phyloP scores from a whole-genome alignment of 2,797 vertebrate genomes.

The Cyprinella venusta region DNA sequence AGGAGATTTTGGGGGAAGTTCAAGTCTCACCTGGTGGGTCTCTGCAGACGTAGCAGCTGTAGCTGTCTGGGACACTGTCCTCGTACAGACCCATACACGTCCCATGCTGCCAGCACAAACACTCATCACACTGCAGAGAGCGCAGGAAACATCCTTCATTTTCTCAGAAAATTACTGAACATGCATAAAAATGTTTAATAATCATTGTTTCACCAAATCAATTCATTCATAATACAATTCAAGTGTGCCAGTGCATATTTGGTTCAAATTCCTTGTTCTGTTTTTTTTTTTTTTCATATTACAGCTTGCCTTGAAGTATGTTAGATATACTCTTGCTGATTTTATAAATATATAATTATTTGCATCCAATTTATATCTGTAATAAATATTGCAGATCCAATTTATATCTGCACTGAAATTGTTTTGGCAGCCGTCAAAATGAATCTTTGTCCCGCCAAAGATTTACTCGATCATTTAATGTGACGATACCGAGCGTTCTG shows the following conservation, averaged over 20 bases:
- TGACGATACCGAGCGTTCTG: too few species aligned
- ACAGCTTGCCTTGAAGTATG: too few species aligned
- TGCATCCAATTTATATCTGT: too few species aligned
- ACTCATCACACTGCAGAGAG: constrained; percentile 88
- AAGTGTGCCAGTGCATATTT: background rate
- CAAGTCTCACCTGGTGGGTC: constrained; percentile 85
- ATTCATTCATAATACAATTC: background rate
- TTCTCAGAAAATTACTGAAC: background rate
- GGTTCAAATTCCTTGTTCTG: background rate
- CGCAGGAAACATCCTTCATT: background rate
- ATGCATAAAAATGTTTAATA: background rate
- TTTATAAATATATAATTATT: background rate
- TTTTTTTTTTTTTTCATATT: too few species aligned
- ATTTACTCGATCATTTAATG: too few species aligned
- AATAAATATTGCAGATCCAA: too few species aligned
- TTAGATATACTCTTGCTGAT: background rate
- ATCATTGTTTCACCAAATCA: background rate
- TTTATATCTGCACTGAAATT: background rate
- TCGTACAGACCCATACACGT: constrained; percentile 97
- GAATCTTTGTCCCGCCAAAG: background rate
- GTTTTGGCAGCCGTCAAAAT: background rate
- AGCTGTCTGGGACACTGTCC: constrained; percentile 92
- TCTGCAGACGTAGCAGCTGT: constrained; percentile 94
- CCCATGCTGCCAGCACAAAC: constrained; percentile 96
- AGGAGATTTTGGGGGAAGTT: background rate